Base-by-base conservation (phyloP, 2,888 invertebrate genomes). In the Parochlus steinenii region DNA sequence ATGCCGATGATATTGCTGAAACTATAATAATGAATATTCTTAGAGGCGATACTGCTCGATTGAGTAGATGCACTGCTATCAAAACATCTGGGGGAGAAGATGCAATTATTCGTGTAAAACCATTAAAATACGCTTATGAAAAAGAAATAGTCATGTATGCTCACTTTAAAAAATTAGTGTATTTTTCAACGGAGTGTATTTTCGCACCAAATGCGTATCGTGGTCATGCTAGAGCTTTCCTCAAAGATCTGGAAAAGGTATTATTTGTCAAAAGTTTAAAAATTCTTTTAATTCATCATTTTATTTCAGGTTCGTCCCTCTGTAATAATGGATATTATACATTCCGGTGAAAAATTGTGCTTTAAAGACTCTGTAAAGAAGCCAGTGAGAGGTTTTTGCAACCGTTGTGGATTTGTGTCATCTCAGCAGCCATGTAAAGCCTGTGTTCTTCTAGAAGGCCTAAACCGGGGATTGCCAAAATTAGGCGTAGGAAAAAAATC, bases 111-210 rank as follows among this genome's bases (percentile, higher is more conserved):
- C 66, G 95, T 46, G 90, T 90, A 12, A 97, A 97, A 52, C 95
- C 95, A 0, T 70, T 97, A 25, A 97, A 97, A 54, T 97, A 95
- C 54, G 78, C 90, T 0, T 98, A 95, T 55, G 98, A 98, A 56
- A 97, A 97, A 52, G 98, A 98, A 64, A 98, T 98, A 51, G 98
- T 97, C 0, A 90, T 95, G 89, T 95, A 98, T 62, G 97, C 98
- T 1, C 87, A 97, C 54, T 95, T 86, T 55, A 87, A 89, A 54
- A 83, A 86, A 50, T 62, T 98, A 18, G 78, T 95, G 6, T 98
- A 98, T 55, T 99, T 98, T 60, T 95, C 95, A 3, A 98, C 98
- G 0, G 98, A 99, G 59, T 98, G 98, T 62, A 77, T 92, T 31
- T 98, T 95, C 63, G 89, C 97, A 3, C 98, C 98, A 1, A 92